Conservation (phyloP, 2,113 vertebrate species). For the Hyla sarda region DNA sequence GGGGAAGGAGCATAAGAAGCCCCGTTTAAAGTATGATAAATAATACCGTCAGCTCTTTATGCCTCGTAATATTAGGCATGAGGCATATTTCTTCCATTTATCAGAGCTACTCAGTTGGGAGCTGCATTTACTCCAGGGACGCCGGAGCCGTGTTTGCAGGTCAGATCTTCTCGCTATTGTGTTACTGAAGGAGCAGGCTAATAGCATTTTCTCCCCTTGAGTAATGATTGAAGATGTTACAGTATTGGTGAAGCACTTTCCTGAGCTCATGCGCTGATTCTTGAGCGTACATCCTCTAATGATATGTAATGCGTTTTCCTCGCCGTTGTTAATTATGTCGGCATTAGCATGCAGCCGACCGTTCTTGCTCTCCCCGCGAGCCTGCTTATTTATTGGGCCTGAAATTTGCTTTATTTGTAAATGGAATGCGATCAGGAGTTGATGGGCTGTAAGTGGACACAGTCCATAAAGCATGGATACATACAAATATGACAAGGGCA, state of each 20-base stretch:
- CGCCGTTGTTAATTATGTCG: conserved; percentile 23
- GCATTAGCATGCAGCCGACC: conserved; percentile 5
- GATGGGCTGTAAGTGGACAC: not conserved
- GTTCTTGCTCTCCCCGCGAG: not conserved
- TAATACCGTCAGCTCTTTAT: conserved; percentile 23
- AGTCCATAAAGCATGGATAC: not conserved
- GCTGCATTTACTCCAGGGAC: conserved; percentile 20
- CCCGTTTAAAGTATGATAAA: conserved; percentile 14
- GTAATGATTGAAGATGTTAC: conserved; percentile 41
- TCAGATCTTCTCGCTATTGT: conserved; percentile 34
- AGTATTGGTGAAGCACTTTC: conserved; percentile 14
- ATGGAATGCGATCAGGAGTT: not conserved
- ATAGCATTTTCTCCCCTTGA: conserved; percentile 37
- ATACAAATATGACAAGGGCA: not conserved
- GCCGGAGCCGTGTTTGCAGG: conserved; percentile 21
- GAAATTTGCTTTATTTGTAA: not conserved
- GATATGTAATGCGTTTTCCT: not conserved
- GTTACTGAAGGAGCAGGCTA: conserved; percentile 41
- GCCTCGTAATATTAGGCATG: conserved; percentile 23
- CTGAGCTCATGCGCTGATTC: not conserved
- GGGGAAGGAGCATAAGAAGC: not conserved
- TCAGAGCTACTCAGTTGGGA: conserved; percentile 32
- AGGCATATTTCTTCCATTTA: conserved; percentile 39
- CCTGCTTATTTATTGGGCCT: conserved; percentile 6
- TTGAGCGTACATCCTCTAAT: not conserved